A percentile compares a stretch with the other conserved stretches of the same genome.
Evolutionary conservation across 2,113 vertebrate genomes (phyloP).

Genomic region (Vulpes lagopus): DNA sequence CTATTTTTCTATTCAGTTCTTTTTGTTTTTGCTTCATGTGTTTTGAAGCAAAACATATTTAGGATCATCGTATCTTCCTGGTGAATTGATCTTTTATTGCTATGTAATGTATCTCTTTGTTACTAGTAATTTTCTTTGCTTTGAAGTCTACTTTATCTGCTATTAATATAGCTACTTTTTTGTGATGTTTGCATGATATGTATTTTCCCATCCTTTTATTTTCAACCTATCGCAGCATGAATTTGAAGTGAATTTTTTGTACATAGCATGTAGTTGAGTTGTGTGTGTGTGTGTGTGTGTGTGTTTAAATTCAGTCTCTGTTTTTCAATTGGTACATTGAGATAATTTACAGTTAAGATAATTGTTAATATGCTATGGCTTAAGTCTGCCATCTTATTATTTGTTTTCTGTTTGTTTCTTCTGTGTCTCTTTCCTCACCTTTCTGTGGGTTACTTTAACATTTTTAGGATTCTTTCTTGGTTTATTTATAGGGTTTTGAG

Average conservation of each 20-base stretch:
- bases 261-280: neutral
- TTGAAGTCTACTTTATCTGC: neutral
- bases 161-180: neutral
- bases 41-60: neutral
- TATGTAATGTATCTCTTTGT: neutral
- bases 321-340: neutral
- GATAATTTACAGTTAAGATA: neutral
- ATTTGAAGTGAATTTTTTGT: neutral
- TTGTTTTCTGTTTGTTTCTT: conserved; percentile 15
- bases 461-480: neutral
- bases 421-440: neutral
- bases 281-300: too few relatives aligned
- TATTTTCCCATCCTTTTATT: neutral
- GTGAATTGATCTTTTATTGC: neutral
- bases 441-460: neutral
- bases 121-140: neutral
- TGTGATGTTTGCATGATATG: neutral
- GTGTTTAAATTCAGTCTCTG: neutral
- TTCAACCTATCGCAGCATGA: neutral
- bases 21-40: neutral
- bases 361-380: neutral
- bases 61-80: neutral
- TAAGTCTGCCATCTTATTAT: neutral
- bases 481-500: conserved; percentile 3
- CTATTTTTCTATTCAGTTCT: neutral